Percentiles rank a stretch among this genome's conserved stretches.
Evolutionary conservation across 2,797 vertebrate species (phyloP).

Genomic region (Rhabdomys pumilio): DNA sequence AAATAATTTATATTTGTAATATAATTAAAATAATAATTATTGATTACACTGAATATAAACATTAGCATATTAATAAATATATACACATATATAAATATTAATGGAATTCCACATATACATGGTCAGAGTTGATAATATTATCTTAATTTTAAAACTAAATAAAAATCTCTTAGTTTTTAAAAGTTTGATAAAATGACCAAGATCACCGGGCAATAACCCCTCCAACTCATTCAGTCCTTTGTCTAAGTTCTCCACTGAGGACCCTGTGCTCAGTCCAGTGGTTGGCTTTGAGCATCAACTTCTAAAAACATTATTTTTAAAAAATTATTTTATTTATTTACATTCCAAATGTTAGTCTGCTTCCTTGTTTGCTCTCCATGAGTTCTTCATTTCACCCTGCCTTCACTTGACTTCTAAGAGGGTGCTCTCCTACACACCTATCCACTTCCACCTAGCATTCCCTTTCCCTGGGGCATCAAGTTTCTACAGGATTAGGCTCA

Average conservation of each 20-base stretch:
- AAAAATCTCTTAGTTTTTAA: not conserved
- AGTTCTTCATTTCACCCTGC: not conserved
- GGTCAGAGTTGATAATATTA: not conserved
- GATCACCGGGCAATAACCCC: not conserved
- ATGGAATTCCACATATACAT: not conserved
- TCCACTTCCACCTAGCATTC: not conserved
- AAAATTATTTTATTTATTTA: no score
- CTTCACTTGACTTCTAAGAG: not conserved
- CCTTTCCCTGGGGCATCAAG: not conserved
- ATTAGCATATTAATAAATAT: no score
- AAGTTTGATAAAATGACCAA: not conserved
- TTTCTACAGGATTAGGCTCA: not conserved
- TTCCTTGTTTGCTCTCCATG: no score
- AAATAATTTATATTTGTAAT: conserved; percentile 12
- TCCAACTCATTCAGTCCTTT: no score
- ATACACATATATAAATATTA: not conserved
- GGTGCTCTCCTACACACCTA: not conserved
- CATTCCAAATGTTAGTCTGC: no score
- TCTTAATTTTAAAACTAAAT: not conserved
- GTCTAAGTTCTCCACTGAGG: no score
- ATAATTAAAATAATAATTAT: not conserved
- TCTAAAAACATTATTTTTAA: no score
- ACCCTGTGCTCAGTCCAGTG: no score
- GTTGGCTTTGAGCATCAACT: no score
- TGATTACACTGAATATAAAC: not conserved